Base-by-base conservation (phyloP, 2,797 vertebrate species). In the Galago senegalensis region DNA sequence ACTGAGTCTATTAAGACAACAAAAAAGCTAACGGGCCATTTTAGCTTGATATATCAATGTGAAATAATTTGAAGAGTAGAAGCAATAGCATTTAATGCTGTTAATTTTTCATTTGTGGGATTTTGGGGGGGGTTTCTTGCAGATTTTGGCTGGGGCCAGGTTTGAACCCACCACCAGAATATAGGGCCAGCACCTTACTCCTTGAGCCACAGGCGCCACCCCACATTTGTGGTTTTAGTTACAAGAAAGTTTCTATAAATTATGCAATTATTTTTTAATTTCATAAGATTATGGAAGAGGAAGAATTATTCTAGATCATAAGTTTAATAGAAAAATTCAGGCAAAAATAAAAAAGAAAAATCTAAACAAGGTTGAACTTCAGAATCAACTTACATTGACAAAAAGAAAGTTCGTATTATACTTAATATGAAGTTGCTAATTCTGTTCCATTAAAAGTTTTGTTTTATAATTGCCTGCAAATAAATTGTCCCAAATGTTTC, bases 371-470 rank as follows among this genome's bases (percentile, higher is more conserved):
- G 60, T 65, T 95, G 63, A 94, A 89, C 86, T 89, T 89, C 72
- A 89, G 53, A 94, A 80, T 83, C 9, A 53, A 80, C 91, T 94
- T 91, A 91, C 56, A 81, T 63, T 89, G 34, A 73, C 37, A 84
- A 84, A 91, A 86, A 37, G 25, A 73, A 82, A 89, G 13, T 65
- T 94, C 23, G 72, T 63, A 73, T 67, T 94, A 37, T 79, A 34
- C 1, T 94, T 69, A 81, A 29, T 29, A 60, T 25, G 34, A 86
- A 69, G 1, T 40, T 58, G 4, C 34, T 80, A 5, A 20, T 46
- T 73, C 34, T 14, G 21, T 37, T 72, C 4, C 8, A 69, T 93
- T 94, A 84, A 84, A 83, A 97, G 34, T 53, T 70, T 58, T 34
- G 80, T 61, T 13, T 61, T 91, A 20, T 77, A 84, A 81, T 87